Base-by-base conservation (phyloP, 2,113 vertebrate genomes). In the Picathartes gymnocephalus region DNA sequence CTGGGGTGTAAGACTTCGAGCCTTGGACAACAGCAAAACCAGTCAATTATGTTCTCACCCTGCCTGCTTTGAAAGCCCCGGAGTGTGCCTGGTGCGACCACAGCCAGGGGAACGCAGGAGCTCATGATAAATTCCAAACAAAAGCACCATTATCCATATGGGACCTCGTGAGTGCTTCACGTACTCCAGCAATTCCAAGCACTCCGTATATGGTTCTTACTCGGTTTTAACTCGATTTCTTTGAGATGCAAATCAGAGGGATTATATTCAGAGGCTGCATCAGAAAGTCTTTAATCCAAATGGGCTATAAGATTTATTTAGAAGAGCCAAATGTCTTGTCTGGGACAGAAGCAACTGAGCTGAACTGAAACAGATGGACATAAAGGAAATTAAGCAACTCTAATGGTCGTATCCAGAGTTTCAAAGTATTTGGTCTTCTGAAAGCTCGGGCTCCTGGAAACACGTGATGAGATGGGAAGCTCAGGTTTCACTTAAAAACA, bases 331-430 rank as follows among this genome's bases (percentile, higher is more conserved):
- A 96, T 95, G 93, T 93, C 95, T 94, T 95, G 94, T 80, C 95
- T 95, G 90, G 95, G 96, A 95, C 92, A 95, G 94, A 94, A 95
- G 93, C 85, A 92, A 94, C 92, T 12, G 82, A 97, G 85, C 93
- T 95, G 95, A 97, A 95, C 92, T 70, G 93, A 94, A 96, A 95
- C 93, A 95, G 94, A 97, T 91, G 88, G 94, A 90, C 82, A 60
- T 93, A 94, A 97, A 96, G 95, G 96, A 96, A 96, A 96, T 96
- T 93, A 96, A 95, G 81, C 94, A 94, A 94, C 92, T 92, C 93
- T 94, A 95, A 97, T 95, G 93, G 95, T 93, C 85, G 95, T 92
- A 96, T 74, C 60, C 85, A 81, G 94, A 93, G 94, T 94, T 96
- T 92, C 79, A 81, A 93, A 94, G 92, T 81, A 77, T 90, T 92